These are phyloP conservation scores for Aphaenogaster floridana DNA, from an alignment of 1,140 invertebrate species.

Conservation along the genomic window DNA sequence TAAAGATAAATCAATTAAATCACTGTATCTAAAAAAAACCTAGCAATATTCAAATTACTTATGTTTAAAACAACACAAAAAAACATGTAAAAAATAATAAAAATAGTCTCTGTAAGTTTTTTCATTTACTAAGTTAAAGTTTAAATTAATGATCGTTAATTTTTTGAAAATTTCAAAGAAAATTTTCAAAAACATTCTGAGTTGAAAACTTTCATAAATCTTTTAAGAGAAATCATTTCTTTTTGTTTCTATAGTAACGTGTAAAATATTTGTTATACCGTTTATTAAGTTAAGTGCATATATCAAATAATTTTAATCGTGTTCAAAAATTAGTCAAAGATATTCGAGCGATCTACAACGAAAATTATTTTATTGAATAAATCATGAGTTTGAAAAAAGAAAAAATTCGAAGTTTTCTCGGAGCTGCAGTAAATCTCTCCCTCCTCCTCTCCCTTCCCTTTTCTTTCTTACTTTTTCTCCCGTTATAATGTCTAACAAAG, in stretches of 20 bases:
- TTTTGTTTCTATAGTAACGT: background rate
- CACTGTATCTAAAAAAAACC: background rate
- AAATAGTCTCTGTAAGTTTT: background rate
- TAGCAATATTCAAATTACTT: background rate
- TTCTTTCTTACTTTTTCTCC: background rate
- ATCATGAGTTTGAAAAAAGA: conserved; percentile 4
- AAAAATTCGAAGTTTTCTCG: conserved; percentile 5
- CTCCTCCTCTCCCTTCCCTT: background rate
- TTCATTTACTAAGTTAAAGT: background rate
- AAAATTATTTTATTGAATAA: conserved; percentile 20
- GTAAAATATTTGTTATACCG: background rate
- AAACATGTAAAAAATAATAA: background rate
- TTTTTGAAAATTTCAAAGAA: background rate
- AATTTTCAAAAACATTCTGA: background rate
- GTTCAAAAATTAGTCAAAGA: conserved; percentile 8
- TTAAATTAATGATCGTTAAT: background rate
- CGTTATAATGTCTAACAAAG: conserved; percentile 26
- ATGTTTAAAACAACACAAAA: background rate
- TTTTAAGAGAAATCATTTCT: conserved; percentile 3
- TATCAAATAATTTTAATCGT: conserved; percentile 31
- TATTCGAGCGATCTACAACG: conserved; percentile 6
- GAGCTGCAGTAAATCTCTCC: conserved; percentile 25
- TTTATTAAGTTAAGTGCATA: background rate
- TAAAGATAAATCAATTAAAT: background rate
- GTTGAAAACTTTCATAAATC: background rate